Conservation (phyloP, 2,888 invertebrate species). For the Arenicola marina region DNA sequence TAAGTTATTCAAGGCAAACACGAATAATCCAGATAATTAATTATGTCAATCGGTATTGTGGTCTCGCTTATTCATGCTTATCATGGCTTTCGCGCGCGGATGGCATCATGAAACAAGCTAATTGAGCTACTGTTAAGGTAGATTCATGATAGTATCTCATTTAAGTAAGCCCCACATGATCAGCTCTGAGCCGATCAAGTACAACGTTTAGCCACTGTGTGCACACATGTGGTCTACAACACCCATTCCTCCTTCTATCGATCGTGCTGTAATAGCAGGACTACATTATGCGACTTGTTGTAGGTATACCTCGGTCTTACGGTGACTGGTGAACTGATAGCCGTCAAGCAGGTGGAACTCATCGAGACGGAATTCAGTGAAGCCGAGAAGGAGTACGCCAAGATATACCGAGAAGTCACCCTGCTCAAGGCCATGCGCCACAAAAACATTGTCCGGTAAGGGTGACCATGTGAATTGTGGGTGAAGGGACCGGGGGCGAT, state of each 20-base stretch:
- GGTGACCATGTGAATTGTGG: no score
- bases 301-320: conserved; percentile 34
- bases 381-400: conserved; percentile 29
- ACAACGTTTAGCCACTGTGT: not conserved
- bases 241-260: not conserved
- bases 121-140: no score
- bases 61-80: no score
- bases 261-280: not conserved
- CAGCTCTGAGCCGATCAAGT: no score
- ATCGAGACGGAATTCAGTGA: conserved; percentile 19
- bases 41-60: no score
- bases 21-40: no score
- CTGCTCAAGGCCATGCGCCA: conserved; percentile 33
- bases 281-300: not conserved
- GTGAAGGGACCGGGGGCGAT: no score
- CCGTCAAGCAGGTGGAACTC: conserved; percentile 38
- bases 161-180: no score
- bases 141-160: no score
- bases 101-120: no score
- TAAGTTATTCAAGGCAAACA: no score
- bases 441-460: conserved; percentile 35
- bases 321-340: conserved; percentile 36
- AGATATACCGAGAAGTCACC: conserved; percentile 36
- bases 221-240: not conserved
- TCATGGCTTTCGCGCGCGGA: no score